phyloP scores from a whole-genome alignment of 2,888 invertebrate genomes.

The Endotricha flammealis region DNA sequence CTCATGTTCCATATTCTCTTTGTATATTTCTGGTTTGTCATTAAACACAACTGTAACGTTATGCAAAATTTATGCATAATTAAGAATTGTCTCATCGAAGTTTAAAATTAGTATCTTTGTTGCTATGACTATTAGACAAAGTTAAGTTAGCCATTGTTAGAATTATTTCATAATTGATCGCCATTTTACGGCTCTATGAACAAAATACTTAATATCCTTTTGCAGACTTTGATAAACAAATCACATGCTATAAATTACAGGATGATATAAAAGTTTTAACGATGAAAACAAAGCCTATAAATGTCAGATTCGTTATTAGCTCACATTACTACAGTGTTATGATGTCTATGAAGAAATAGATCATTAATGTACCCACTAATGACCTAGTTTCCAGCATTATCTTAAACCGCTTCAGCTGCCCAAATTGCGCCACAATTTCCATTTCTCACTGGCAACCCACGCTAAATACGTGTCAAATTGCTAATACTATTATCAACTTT shows the following conservation, averaged over 20 bases:
- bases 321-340: slow-evolving; percentile 3
- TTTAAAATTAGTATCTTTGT: no score
- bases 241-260: slow-evolving; percentile 3
- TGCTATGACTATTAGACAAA: no score
- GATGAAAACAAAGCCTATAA: slow-evolving; percentile 7
- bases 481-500: slow-evolving; percentile 72
- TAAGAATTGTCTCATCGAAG: neutral
- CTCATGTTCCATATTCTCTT: slow-evolving; percentile 3
- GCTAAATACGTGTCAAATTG: slow-evolving; percentile 68
- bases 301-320: slow-evolving; percentile 1
- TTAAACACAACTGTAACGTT: no score
- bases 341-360: slow-evolving; percentile 19
- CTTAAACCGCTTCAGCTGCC: slow-evolving; percentile 45
- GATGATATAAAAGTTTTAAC: slow-evolving; percentile 5
- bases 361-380: slow-evolving; percentile 36
- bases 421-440: slow-evolving; percentile 53
- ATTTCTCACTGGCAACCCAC: slow-evolving; percentile 60
- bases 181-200: neutral
- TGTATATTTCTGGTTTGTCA: slow-evolving; percentile 1
- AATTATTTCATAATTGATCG: no score
- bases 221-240: neutral
- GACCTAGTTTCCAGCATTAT: slow-evolving; percentile 47
- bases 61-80: no score
- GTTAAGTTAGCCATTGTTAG: no score
- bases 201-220: neutral